Evolutionary conservation across 1,140 invertebrate genomes (phyloP), one percentile per base, ranked within the genome.

Genomic region (Panulirus ornatus): DNA sequence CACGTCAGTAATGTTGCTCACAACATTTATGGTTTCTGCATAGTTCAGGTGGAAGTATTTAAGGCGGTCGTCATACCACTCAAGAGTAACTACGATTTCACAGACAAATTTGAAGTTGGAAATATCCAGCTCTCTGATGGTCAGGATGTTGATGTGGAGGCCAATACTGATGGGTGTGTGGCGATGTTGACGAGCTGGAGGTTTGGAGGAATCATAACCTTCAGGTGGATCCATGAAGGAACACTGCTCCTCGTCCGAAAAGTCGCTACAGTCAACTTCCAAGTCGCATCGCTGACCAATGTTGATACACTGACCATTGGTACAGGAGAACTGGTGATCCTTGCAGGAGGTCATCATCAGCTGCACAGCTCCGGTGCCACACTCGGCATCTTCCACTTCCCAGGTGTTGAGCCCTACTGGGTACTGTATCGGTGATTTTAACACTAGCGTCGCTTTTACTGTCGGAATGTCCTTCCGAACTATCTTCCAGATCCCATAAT

Each of bases 271-370:
- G 91, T 98, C 95, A 0, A 92, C 92, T 51, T 96, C 93, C 0
- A 96, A 96, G 93, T 98, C 95, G 92, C 97, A 98, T 16, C 97
- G 93, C 42, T 95, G 94, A 3, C 94, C 82, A 47, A 94, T 93
- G 0, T 95, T 91, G 22, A 98, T 92, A 93, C 97, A 98, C 54
- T 95, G 93, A 0, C 97, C 97, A 47, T 96, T 93, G n/a, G 94
- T 93, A 93, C 97, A 98, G 70, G 95, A 95, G 91, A 95, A 94
- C 91, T 96, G 94, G 63, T 66, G 51, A 36, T 81, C 58, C 44
- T 42, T 85, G 71, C 91, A 92, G 2, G 79, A 89, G 1, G 88
- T 89, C 79, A 89, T 83, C 19, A 79, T 70, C 1, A 89, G 79
- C 0, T 42, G 34, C 0, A 83, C 70, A 22, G 76, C 70, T 3